A percentile compares a stretch with the other conserved stretches of the same genome.
Evolutionary conservation across 2,113 vertebrate species (phyloP).

Genomic region (Mus spicilegus): DNA sequence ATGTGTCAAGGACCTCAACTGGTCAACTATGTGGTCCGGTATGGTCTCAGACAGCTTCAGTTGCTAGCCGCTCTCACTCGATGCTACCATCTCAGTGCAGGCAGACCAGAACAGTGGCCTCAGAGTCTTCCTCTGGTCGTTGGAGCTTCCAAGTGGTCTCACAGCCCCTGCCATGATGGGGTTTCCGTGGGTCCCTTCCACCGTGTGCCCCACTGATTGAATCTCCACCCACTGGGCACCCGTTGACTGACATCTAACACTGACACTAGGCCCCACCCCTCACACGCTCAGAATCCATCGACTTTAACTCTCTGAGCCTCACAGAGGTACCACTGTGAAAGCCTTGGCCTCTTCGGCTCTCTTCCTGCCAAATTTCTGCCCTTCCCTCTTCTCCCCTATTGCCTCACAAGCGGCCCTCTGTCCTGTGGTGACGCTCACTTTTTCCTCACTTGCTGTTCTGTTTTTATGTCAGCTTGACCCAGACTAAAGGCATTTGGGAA

Average conservation of each 20-base stretch:
- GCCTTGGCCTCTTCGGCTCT: background rate
- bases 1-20: background rate
- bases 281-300: background rate
- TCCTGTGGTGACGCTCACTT: background rate
- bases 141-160: background rate
- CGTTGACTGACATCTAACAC: no score
- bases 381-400: background rate
- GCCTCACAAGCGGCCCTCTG: background rate
- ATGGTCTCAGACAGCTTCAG: background rate
- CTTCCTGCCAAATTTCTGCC: background rate
- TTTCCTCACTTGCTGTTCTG: background rate
- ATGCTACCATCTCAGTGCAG: no score
- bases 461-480: background rate
- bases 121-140: background rate
- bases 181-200: background rate
- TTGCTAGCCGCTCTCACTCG: no score
- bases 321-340: rapidly evolving
- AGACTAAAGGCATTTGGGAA: background rate
- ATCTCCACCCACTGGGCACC: rapidly evolving
- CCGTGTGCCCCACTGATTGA: background rate
- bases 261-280: background rate
- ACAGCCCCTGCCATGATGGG: background rate
- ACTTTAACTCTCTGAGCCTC: background rate
- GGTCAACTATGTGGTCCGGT: rapidly evolving
- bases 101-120: background rate